phyloP scores from a whole-genome alignment of 2,113 vertebrate genomes.

The Falco punctatus region DNA sequence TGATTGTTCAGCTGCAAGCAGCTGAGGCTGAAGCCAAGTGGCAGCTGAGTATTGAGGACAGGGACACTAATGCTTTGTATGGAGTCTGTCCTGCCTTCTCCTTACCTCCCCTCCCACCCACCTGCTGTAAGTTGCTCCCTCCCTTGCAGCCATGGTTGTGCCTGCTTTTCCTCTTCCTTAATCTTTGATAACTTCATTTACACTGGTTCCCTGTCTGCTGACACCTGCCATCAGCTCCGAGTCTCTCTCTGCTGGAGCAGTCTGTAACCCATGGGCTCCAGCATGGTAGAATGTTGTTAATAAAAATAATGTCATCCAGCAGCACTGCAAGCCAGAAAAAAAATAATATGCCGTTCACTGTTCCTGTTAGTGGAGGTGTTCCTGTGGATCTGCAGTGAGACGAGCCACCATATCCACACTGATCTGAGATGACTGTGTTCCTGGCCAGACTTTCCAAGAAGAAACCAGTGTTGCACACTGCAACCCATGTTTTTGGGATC shows the following conservation, averaged over 20 bases:
- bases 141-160: not conserved
- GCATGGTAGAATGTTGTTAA: not conserved
- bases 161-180: not conserved
- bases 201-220: not conserved
- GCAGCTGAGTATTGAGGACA: not conserved
- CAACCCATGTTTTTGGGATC: not conserved
- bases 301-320: not conserved
- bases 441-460: not conserved
- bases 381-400: not conserved
- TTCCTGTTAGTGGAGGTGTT: not conserved
- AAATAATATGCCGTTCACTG: not conserved
- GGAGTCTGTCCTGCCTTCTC: not conserved
- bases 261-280: not conserved
- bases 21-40: not conserved
- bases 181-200: conserved; percentile 40
- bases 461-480: not conserved
- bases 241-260: not conserved
- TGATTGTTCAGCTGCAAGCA: not conserved
- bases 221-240: conserved; percentile 22
- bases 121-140: not conserved
- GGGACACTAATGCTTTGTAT: not conserved
- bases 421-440: not conserved
- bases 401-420: not conserved
- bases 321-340: not conserved
- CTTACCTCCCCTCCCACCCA: not conserved